A percentile compares a stretch with the other conserved stretches of the same genome.
Conservation (phyloP, 2,888 invertebrate species). For the Epiblema foenella region DNA sequence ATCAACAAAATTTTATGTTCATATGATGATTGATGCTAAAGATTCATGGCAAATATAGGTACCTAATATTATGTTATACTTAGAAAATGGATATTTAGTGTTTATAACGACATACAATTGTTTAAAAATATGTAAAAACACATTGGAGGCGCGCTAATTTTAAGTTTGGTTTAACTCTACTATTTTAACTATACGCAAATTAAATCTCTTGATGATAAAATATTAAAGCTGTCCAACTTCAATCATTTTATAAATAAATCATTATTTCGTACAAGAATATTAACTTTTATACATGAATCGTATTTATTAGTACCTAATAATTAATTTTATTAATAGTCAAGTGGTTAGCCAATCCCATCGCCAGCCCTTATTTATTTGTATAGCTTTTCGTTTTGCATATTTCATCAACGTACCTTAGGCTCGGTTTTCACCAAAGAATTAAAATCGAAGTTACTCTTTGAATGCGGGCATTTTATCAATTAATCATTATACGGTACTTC, state of each 20-base stretch:
- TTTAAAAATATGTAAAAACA: too few species aligned
- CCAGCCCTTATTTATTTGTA: constrained; percentile 43
- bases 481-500: neutral
- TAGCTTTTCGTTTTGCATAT: constrained; percentile 17
- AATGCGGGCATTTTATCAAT: constrained; percentile 54
- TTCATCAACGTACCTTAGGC: constrained; percentile 32
- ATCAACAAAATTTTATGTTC: too few species aligned
- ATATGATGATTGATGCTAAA: too few species aligned
- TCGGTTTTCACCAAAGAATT: constrained; percentile 55
- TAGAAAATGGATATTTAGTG: too few species aligned
- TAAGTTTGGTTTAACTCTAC: neutral
- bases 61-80: too few species aligned
- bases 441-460: constrained; percentile 51
- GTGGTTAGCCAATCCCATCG: constrained; percentile 48
- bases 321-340: constrained; percentile 22
- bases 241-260: constrained; percentile 19
- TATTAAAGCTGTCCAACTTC: constrained; percentile 6
- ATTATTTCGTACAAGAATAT: constrained; percentile 31
- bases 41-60: too few species aligned
- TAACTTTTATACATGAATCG: constrained; percentile 22
- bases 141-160: too few species aligned
- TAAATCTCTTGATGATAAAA: constrained; percentile 21
- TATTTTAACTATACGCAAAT: constrained; percentile 18
- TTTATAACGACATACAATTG: too few species aligned
- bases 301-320: constrained; percentile 37